Percentiles rank a stretch among this genome's conserved stretches.
These are phyloP conservation scores for Lycopodina hypogea DNA, from an alignment of 37 sponge, comb jelly and placozoan genomes.

Conservation along the genomic window DNA sequence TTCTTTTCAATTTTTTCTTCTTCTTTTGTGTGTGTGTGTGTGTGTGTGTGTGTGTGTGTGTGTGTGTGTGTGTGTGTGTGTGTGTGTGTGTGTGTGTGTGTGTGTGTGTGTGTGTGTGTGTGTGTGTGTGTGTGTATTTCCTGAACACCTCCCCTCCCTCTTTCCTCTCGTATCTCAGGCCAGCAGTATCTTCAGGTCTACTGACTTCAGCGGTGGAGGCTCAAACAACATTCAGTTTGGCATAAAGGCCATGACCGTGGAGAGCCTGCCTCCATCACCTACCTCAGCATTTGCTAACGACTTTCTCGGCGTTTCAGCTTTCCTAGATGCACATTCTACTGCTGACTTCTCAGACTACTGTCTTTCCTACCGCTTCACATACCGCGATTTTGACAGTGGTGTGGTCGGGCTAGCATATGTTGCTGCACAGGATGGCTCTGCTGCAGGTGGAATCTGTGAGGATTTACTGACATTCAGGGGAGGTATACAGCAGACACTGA, in stretches of 20 bases:
- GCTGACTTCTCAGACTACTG: conserved; percentile 62
- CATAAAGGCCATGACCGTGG: conserved; percentile 16
- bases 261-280: neutral
- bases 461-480: neutral
- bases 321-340: conserved; percentile 62
- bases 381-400: conserved; percentile 87
- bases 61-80: too few relatives aligned
- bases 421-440: conserved; percentile 29
- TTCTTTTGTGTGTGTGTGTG: too few relatives aligned
- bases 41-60: too few relatives aligned
- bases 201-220: conserved; percentile 36
- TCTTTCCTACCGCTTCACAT: conserved; percentile 80
- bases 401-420: conserved; percentile 91
- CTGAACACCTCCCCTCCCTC: neutral
- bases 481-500: conserved; percentile 52
- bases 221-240: conserved; percentile 49
- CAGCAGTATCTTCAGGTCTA: conserved; percentile 34
- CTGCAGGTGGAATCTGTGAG: conserved; percentile 71
- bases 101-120: too few relatives aligned
- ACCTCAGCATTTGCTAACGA: conserved; percentile 4
- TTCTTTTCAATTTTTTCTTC: too few relatives aligned
- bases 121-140: too few relatives aligned
- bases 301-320: conserved; percentile 76
- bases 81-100: too few relatives aligned
- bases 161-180: neutral